Conservation (phyloP, 2,113 vertebrate genomes). For the Helogale parvula region DNA sequence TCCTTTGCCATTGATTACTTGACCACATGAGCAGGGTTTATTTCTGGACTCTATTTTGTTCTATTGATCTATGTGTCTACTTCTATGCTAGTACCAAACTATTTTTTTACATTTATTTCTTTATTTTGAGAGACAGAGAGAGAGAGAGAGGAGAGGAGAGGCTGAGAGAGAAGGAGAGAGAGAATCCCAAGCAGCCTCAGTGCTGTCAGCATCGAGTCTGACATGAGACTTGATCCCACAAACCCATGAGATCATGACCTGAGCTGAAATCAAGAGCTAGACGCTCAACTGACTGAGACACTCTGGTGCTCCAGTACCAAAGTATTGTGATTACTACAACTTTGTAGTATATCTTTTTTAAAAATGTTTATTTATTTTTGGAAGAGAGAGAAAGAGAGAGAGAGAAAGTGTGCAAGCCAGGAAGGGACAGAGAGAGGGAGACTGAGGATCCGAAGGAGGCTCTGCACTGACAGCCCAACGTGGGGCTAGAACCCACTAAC, state of each 20-base stretch:
- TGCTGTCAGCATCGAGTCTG: neutral
- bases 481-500: neutral
- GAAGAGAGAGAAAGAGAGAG: neutral
- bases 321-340: too few relatives aligned
- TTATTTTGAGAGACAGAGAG: neutral
- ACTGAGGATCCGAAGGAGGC: neutral
- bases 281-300: neutral
- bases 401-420: neutral
- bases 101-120: neutral
- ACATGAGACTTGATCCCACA: neutral
- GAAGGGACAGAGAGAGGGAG: neutral
- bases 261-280: neutral
- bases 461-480: neutral
- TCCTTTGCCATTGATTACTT: neutral
- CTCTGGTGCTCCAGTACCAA: neutral
- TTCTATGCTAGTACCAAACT: neutral
- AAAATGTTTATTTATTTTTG: neutral
- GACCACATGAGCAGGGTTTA: neutral
- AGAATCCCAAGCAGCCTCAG: neutral
- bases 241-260: neutral
- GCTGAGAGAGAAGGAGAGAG: neutral
- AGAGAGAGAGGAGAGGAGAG: neutral
- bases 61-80: neutral
- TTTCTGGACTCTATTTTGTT: neutral
- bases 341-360: neutral